Percentiles rank a stretch among this genome's conserved stretches.
Conservation (phyloP, 2,888 invertebrate genomes). For the Theretra japonica region DNA sequence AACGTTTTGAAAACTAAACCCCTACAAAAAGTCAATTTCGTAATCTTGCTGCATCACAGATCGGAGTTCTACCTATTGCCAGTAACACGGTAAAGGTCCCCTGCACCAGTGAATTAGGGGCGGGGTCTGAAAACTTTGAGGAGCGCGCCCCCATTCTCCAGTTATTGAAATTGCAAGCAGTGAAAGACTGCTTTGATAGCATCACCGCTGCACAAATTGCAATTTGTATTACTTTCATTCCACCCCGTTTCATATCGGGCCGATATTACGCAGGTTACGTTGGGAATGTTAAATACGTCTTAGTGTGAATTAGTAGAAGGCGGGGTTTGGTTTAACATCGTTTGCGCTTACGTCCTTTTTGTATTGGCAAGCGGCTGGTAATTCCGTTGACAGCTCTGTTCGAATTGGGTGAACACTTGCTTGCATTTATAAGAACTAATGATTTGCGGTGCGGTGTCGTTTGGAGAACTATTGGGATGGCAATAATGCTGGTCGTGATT, state of each 20-base stretch:
- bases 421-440: background rate
- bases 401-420: background rate
- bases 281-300: background rate
- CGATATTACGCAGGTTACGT: background rate
- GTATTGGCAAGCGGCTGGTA: background rate
- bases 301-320: background rate
- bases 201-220: constrained; percentile 35
- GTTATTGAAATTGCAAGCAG: constrained; percentile 54
- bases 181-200: constrained; percentile 42
- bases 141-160: constrained; percentile 31
- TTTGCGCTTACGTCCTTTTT: background rate
- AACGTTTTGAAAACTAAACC: too few species aligned
- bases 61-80: background rate
- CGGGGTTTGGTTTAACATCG: background rate
- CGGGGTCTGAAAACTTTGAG: constrained; percentile 11
- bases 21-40: too few species aligned
- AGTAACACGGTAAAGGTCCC: background rate
- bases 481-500: too few species aligned
- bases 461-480: too few species aligned
- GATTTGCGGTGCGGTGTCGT: background rate
- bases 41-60: too few species aligned
- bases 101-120: background rate
- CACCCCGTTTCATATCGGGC: constrained; percentile 5
- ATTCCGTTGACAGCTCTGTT: background rate
- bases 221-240: constrained; percentile 33